phyloP scores from a whole-genome alignment of 2,888 invertebrate genomes.

The Leptura quadrifasciata region DNA sequence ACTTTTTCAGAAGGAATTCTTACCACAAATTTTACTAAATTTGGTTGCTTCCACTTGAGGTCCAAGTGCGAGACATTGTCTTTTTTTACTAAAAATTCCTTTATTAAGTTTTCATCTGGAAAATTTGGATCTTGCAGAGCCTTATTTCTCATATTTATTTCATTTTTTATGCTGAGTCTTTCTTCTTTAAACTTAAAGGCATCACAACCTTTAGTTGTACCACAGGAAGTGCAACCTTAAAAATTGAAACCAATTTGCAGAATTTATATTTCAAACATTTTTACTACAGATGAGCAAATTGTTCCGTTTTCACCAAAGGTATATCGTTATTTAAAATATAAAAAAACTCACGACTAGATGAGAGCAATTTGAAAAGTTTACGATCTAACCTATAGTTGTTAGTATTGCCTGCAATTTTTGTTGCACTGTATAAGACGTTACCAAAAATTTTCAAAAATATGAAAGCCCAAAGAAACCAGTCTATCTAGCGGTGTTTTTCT shows the following conservation, averaged over 20 bases:
- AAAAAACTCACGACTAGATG: no score
- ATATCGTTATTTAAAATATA: no score
- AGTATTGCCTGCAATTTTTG: no score
- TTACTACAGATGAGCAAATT: no score
- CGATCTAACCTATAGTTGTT: no score
- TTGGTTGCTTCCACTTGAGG: constrained; percentile 80
- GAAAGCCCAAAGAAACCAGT: no score
- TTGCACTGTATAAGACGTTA: no score
- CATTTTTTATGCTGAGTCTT: constrained; percentile 80
- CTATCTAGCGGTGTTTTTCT: no score
- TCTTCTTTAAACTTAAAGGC: constrained; percentile 78
- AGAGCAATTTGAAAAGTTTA: no score
- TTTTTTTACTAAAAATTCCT: constrained; percentile 81
- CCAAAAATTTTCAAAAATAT: no score
- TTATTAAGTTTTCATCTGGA: constrained; percentile 84
- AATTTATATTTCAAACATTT: no score
- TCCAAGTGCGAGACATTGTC: constrained; percentile 76
- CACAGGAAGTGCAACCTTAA: constrained; percentile 80
- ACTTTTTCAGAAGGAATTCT: constrained; percentile 61
- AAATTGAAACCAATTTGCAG: constrained; percentile 37
- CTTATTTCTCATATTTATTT: constrained; percentile 81
- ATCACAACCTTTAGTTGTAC: constrained; percentile 78
- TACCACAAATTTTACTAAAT: constrained; percentile 83
- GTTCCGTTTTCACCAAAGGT: no score
- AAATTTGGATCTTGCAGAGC: constrained; percentile 80